Base-by-base conservation (phyloP, 2,113 vertebrate species). In the Chaetodon trifascialis region DNA sequence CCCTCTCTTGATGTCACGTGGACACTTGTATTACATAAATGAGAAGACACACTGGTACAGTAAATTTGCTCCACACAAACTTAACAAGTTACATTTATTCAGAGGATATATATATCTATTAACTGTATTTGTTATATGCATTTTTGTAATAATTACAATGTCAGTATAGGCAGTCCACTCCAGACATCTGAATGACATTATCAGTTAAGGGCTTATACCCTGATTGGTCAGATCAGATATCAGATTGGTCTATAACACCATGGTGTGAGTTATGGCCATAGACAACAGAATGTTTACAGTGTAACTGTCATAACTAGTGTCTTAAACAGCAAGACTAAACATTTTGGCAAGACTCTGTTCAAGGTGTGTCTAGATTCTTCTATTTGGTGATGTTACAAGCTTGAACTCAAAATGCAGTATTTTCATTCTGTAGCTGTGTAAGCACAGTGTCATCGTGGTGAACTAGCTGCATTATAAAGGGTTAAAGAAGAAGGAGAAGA, bases 91-190 rank as follows among this genome's bases (percentile, higher is more conserved):
- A 88, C 82, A 90, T 94, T 94, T 94, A 91, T 94, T 95, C 60
- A 82, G 90, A 94, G 92, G 76, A 93, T 86, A 90, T 91, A 84
- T 81, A 91, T 76, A n/a, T n/a, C 87, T 92, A 93, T 92, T 70
- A 92, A 88, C 86, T 93, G 89, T 92, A 94, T 90, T 94, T 74
- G 73, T 42, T 80, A 77, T 84, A 77, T 80, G 59, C 79, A 70
- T 83, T 92, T 94, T 93, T 94, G 86, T 94, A 86, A 85, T 93
- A 92, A 93, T 93, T 91, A 90, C 86, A 92, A 90, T 85, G 91
- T 90, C 81, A 90, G 91, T 92, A 91, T 90, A 95, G 88, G 89
- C 87, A 92, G 69, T 83, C 66, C 80, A 84, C 81, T 85, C 91
- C 67, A 93, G 80, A 92, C 74, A 90, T 88, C 56, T 87, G 89